Evolutionary conservation across 2,888 invertebrate species (phyloP).

Genomic region (Ornithoptera priamus): DNA sequence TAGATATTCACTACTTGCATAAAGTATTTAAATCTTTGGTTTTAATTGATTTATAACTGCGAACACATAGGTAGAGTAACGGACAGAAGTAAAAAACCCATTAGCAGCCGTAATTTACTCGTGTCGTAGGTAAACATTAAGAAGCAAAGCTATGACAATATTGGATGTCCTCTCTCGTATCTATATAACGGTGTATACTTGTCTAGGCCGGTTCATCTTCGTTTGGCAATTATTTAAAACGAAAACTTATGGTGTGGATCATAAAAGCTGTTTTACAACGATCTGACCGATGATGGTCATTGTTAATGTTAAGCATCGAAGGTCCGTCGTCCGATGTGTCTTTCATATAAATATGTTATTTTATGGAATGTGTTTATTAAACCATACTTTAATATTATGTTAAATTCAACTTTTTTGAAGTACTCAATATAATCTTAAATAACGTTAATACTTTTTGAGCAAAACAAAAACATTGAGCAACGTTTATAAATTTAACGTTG

Average conservation of each 20-base stretch:
- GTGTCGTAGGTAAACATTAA: constrained; percentile 51
- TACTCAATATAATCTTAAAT: no score
- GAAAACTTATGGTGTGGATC: constrained; percentile 31
- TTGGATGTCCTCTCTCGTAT: constrained; percentile 64
- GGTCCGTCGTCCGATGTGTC: constrained; percentile 65
- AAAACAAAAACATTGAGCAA: no score
- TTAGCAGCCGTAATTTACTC: constrained; percentile 29
- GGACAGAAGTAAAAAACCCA: constrained; percentile 24
- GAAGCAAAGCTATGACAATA: constrained; percentile 54
- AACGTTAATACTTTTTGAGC: no score
- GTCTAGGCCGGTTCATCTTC: constrained; percentile 49
- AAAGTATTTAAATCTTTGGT: constrained; percentile 2
- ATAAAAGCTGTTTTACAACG: constrained; percentile 44
- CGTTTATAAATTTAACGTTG: no score
- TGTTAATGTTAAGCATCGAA: constrained; percentile 47
- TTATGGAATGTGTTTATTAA: constrained; percentile 49
- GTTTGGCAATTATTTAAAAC: constrained; percentile 34
- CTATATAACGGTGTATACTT: constrained; percentile 65
- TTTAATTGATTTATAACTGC: constrained; percentile 24
- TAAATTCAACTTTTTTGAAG: background rate
- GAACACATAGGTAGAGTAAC: constrained; percentile 9
- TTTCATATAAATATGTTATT: constrained; percentile 49
- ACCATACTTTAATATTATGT: constrained; percentile 19
- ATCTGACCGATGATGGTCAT: constrained; percentile 41
- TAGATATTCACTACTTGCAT: background rate